A percentile compares a stretch with the other conserved stretches of the same genome.
phyloP scores from a whole-genome alignment of 1,140 invertebrate genomes.

The Hermatobates lingyangjiaoensis region DNA sequence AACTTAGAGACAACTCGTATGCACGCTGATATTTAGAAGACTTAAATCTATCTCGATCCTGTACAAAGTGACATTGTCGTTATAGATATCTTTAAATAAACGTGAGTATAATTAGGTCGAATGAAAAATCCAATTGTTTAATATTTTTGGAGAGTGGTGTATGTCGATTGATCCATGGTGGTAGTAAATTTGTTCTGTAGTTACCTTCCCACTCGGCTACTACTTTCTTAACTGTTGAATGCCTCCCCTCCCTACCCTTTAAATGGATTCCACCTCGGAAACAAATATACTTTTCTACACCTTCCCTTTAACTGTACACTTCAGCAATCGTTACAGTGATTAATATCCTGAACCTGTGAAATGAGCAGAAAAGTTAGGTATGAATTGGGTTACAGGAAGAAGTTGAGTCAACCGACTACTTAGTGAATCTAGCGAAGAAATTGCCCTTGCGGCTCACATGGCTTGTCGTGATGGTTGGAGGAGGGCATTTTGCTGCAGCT shows the following conservation, averaged over 20 bases:
- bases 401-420: conserved; percentile 23
- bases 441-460: conserved; percentile 29
- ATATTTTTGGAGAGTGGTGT: too few species aligned
- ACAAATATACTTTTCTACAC: neutral
- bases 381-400: conserved; percentile 10
- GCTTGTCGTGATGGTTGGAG: conserved; percentile 62
- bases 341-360: neutral
- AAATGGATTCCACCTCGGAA: neutral
- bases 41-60: too few species aligned
- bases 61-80: too few species aligned
- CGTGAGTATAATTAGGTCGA: too few species aligned
- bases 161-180: too few species aligned
- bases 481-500: conserved; percentile 71
- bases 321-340: neutral
- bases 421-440: conserved; percentile 24
- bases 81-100: too few species aligned
- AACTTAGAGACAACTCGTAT: too few species aligned
- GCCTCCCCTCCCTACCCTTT: neutral
- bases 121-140: too few species aligned
- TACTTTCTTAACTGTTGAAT: neutral
- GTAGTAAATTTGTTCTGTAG: too few species aligned
- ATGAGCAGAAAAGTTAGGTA: neutral
- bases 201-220: too few species aligned
- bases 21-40: too few species aligned
- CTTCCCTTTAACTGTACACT: neutral